These are phyloP conservation scores for Prochilodus magdalenae DNA, from an alignment of 2,113 vertebrate genomes.

Conservation along the genomic window DNA sequence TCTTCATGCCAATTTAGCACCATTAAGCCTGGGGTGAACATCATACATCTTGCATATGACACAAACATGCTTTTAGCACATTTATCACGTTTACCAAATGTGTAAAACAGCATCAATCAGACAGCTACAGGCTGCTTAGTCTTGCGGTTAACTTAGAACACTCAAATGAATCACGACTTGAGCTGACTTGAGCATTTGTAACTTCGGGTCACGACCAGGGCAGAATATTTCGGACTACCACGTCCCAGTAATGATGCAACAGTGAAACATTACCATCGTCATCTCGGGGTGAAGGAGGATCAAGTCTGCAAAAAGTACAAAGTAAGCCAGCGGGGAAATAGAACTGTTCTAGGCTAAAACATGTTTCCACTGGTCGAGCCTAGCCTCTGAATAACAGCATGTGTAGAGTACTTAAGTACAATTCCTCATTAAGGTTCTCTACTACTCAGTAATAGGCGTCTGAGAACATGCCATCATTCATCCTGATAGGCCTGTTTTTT, in stretches of 20 bases:
- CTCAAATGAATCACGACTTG: neutral
- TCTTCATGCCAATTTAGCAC: neutral
- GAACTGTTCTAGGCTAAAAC: constrained; percentile 4
- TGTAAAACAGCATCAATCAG: neutral
- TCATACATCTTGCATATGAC: neutral
- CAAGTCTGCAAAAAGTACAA: constrained; percentile 10
- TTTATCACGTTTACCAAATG: neutral
- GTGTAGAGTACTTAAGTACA: too few relatives aligned
- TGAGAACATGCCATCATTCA: too few relatives aligned
- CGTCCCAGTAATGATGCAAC: neutral
- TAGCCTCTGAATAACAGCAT: constrained; percentile 5
- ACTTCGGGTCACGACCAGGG: neutral
- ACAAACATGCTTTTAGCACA: neutral
- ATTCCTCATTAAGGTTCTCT: neutral
- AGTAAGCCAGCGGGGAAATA: neutral
- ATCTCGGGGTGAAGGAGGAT: neutral
- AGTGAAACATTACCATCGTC: neutral
- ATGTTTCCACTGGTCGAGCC: constrained; percentile 31
- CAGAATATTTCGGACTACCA: neutral
- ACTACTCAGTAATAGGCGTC: too few relatives aligned
- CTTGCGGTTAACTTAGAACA: neutral
- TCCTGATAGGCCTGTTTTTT: too few relatives aligned
- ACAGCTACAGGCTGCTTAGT: neutral
- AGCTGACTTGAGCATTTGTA: neutral
- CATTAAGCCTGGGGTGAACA: neutral